Percentiles rank a stretch among this genome's conserved stretches.
These are phyloP conservation scores for Rhagoletis zephyria DNA, from an alignment of 1,140 invertebrate genomes.

Conservation along the genomic window DNA sequence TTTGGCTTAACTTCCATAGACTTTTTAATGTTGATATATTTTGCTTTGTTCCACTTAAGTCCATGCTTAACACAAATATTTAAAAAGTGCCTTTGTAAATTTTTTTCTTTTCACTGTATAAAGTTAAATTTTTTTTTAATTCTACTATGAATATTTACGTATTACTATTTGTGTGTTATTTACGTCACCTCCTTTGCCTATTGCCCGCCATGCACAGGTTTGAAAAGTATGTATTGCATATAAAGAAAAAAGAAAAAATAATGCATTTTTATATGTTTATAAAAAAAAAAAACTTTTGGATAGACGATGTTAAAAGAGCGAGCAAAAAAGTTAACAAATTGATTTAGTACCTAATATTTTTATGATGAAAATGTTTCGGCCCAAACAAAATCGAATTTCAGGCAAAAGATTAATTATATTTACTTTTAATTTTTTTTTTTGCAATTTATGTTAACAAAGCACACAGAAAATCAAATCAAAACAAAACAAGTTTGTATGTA, in stretches of 20 bases:
- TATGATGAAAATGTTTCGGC: constrained; percentile 34
- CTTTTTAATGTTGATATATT: no score
- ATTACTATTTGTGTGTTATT: no score
- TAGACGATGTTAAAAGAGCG: neutral
- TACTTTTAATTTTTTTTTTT: neutral
- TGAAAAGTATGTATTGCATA: neutral
- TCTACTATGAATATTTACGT: neutral
- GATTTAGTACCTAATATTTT: constrained; percentile 49
- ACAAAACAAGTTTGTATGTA: neutral
- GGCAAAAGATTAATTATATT: constrained; percentile 25
- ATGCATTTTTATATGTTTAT: constrained; percentile 44
- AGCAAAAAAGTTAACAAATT: constrained; percentile 38
- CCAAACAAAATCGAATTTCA: constrained; percentile 40
- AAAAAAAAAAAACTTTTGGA: constrained; percentile 19
- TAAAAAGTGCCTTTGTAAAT: constrained; percentile 23
- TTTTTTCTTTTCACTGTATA: neutral
- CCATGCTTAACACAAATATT: neutral
- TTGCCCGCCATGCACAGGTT: neutral
- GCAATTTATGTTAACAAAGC: neutral
- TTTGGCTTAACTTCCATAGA: no score
- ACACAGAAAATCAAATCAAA: neutral
- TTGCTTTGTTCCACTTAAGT: no score
- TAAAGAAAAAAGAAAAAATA: constrained; percentile 27
- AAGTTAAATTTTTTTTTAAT: neutral
- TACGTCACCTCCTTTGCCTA: neutral